Evolutionary conservation across 2,888 invertebrate species (phyloP).

Genomic region (Leptopilina myrica): DNA sequence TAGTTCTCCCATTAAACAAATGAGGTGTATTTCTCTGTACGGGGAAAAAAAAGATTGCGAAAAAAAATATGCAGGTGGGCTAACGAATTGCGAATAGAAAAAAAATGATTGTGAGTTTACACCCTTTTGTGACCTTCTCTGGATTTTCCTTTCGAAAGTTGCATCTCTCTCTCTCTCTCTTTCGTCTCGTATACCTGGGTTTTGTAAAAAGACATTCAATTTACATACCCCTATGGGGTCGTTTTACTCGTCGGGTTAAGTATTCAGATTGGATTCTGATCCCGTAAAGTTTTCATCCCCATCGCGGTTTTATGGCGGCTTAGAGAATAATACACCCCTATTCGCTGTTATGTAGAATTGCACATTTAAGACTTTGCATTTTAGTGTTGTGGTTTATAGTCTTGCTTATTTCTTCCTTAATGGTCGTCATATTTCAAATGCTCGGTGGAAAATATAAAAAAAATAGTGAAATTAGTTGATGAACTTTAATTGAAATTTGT

Average conservation of each 20-base stretch:
- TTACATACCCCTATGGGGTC: conserved; percentile 63
- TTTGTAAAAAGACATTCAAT: conserved; percentile 63
- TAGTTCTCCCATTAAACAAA: conserved; percentile 67
- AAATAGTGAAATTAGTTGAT: no score
- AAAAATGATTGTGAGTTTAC: conserved; percentile 42
- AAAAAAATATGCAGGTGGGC: conserved; percentile 58
- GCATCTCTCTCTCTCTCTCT: conserved; percentile 38
- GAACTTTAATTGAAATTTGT: no score
- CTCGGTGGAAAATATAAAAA: neutral
- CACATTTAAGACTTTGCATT: conserved; percentile 5
- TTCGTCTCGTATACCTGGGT: conserved; percentile 48
- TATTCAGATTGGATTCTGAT: conserved; percentile 54
- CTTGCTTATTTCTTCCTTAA: conserved; percentile 13
- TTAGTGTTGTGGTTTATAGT: conserved; percentile 9
- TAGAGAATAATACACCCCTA: conserved; percentile 41
- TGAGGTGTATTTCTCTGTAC: conserved; percentile 53
- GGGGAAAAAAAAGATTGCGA: conserved; percentile 54
- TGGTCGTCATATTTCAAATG: neutral
- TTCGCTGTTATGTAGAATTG: conserved; percentile 27
- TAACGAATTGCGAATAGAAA: conserved; percentile 49
- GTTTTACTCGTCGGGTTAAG: conserved; percentile 51
- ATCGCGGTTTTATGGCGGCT: conserved; percentile 49
- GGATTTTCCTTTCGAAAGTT: conserved; percentile 52
- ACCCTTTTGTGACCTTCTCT: conserved; percentile 62
- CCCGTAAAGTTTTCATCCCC: conserved; percentile 52